Evolutionary conservation across 37 sponge, comb jelly and placozoan species (phyloP), one percentile per base, ranked within the genome.

Genomic region (Corticium candelabrum): DNA sequence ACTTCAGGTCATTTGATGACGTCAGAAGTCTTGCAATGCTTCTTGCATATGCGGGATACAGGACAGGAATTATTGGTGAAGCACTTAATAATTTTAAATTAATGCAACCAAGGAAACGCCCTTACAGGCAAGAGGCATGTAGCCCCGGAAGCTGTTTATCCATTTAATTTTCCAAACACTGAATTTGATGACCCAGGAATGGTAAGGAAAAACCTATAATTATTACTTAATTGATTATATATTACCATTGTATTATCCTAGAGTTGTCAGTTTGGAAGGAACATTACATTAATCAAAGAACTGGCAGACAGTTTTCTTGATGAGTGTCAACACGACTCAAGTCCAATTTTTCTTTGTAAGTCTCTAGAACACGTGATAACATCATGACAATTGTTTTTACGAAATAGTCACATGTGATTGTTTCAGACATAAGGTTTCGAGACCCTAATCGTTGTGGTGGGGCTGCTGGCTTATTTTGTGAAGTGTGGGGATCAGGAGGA

Each of bases 261-360:
- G 31, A 4, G 31, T 70, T 32, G 31, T 43, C 85, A 84, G 40
- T 68, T 90, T 40, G 87, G 87, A 35, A 80, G 90, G 15, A 90
- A 90, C 73, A 90, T 90, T 77, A 90, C 90, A 62, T 57, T 86
- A n/a, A 90, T 90, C 37, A 90, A 84, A 67, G 77, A 87, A 7
- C 69, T 86, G 0, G 85, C 77, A 0, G 69, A 70, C 1, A 41
- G 84, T 31, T 90, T 90, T 39, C 76, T 90, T n/a, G 40, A 39
- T 1, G 62, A 84, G 33, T 79, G 76, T 2, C 68, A 62, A 35
- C 5, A 70, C 21, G 73, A 70, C 31, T 70, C 73, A 35, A 33
- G 40, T 1, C 87, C 84, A 1, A 86, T 90, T 77, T 84, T 90
- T 39, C 80, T 90, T 0, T 90, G 73, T 70, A 70, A 70, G 35